Evolutionary conservation across 2,113 vertebrate species (phyloP), one percentile per base, ranked within the genome.

Genomic region (Centropus bengalensis): DNA sequence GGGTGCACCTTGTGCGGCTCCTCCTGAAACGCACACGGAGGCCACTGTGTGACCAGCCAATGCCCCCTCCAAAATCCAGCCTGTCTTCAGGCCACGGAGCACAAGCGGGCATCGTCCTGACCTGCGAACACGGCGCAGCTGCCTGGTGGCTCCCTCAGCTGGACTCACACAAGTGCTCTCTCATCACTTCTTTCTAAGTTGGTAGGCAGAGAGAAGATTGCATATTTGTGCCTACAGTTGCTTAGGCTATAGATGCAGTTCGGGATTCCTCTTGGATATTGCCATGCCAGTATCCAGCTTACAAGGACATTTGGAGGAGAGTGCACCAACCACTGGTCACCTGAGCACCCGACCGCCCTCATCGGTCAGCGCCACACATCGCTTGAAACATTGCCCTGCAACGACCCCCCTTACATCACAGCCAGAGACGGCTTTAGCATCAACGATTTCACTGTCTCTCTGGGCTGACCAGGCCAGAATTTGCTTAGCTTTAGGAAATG

Each of bases 401-500:
- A 90, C 63, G 13, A 6, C 52, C 5, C 30, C 32, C 74, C 40
- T 16, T 4, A 22, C 18, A 49, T n/a, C 62, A 36, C 26, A 36
- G 33, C 79, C 49, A 85, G 83, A 55, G 78, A 24, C 47, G 83
- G 75, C 79, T 52, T 49, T 75, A 68, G 63, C 71, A 84, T 23
- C 73, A 49, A 60, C 3, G 8, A 83, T 69, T 56, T 63, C 44
- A 77, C 89, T 67, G 54, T 70, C 76, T 54, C 67, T 86, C 70
- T 76, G 77, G 58, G 42, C 42, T 78, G 68, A 82, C 21, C 24
- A 82, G 79, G 44, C 64, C 88, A 90, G 81, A 74, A 83, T 90
- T 59, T 88, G 36, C 63, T 62, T 86, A 78, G 90, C 88, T 86
- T 93, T 74, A 88, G 86, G 87, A 88, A 63, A 91, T 55, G 59